Conservation (phyloP, 2,888 invertebrate species). For the Sinhomidia bicolor region DNA sequence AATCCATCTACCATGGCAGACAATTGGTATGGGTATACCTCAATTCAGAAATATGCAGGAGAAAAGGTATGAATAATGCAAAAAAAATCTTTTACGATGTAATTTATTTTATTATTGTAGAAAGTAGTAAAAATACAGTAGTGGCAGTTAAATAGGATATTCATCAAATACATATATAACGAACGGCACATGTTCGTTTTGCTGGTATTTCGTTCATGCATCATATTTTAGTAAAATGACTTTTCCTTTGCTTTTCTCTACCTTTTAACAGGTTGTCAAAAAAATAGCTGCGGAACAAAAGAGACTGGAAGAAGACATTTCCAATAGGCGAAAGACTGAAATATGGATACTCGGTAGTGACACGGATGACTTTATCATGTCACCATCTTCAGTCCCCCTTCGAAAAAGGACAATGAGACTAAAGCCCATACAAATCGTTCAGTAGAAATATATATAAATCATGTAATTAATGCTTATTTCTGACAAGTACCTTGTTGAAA, state of each 20-base stretch:
- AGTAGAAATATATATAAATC: slow-evolving; percentile 21
- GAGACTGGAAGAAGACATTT: slow-evolving; percentile 75
- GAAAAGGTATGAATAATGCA: slow-evolving; percentile 76
- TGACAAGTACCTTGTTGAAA: background rate
- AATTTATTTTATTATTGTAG: too few species aligned
- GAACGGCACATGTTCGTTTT: too few species aligned
- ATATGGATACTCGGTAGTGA: slow-evolving; percentile 71
- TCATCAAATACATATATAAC: too few species aligned
- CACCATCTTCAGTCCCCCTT: slow-evolving; percentile 49
- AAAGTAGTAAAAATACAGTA: too few species aligned
- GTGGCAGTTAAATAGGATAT: too few species aligned
- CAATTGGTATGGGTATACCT: slow-evolving; percentile 73
- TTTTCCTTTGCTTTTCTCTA: background rate
- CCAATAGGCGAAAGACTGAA: slow-evolving; percentile 69
- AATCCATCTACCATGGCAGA: slow-evolving; percentile 48
- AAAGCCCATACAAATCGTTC: slow-evolving; percentile 63
- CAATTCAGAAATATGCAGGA: slow-evolving; percentile 76
- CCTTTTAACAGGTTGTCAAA: slow-evolving; percentile 74
- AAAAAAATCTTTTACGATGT: too few species aligned
- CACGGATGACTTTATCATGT: slow-evolving; percentile 41
- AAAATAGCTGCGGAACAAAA: slow-evolving; percentile 78
- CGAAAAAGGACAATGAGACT: slow-evolving; percentile 61
- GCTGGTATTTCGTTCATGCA: too few species aligned
- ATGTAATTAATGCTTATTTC: background rate
- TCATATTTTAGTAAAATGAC: too few species aligned